Evolutionary conservation across 2,797 vertebrate species (phyloP).

Genomic region (Pipistrellus kuhlii): DNA sequence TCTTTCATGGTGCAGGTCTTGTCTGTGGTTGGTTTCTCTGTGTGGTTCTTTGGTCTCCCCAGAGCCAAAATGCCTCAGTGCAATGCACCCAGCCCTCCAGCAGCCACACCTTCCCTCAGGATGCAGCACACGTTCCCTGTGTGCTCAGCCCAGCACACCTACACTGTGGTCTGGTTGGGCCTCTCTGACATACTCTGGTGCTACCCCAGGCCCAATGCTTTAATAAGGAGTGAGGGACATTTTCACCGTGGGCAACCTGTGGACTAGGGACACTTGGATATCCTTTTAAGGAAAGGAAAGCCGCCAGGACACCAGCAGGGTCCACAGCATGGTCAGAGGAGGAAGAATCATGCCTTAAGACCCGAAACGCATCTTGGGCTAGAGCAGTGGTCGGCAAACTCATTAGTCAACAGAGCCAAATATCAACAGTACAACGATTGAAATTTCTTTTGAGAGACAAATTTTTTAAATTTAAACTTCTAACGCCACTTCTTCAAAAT

Average conservation of each 20-base stretch:
- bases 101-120: neutral
- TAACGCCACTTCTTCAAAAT: too few species aligned
- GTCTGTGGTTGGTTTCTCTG: neutral
- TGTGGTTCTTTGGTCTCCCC: neutral
- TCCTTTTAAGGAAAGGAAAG: neutral
- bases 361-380: fast-evolving
- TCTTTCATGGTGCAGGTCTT: neutral
- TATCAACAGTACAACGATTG: too few species aligned
- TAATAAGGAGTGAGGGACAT: neutral
- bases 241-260: neutral
- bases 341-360: neutral
- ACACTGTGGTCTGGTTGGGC: neutral
- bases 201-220: neutral
- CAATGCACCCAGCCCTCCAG: neutral
- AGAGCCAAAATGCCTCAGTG: neutral
- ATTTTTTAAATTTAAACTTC: too few species aligned
- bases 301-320: neutral
- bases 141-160: neutral
- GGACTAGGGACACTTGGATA: neutral
- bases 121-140: neutral
- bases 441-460: too few species aligned
- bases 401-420: too few species aligned
- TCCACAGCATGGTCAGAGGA: fast-evolving
- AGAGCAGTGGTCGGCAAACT: neutral
- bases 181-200: neutral